These are phyloP conservation scores for Tetranychus cinnabarinus DNA, from an alignment of 1,140 invertebrate species.

Conservation along the genomic window DNA sequence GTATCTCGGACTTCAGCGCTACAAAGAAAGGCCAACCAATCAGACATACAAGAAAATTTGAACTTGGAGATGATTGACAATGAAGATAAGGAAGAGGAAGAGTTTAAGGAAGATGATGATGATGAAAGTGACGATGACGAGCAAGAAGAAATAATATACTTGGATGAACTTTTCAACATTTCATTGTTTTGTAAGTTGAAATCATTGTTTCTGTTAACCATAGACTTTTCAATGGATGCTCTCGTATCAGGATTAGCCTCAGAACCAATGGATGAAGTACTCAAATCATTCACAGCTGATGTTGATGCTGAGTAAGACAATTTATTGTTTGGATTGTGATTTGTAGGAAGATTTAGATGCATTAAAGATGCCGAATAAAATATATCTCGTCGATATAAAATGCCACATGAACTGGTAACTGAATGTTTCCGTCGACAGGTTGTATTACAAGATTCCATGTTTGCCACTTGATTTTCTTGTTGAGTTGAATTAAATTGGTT, in stretches of 20 bases:
- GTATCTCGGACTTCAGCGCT: constrained; percentile 30
- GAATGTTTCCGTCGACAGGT: background rate
- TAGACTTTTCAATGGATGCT: background rate
- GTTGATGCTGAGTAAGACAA: constrained; percentile 31
- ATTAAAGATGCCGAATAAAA: constrained; percentile 39
- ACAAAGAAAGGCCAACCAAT: constrained; percentile 10
- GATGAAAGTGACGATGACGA: background rate
- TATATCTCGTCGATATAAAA: constrained; percentile 51
- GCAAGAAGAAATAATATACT: background rate
- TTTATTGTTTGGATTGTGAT: constrained; percentile 6
- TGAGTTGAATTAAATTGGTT: too few relatives aligned
- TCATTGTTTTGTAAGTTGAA: too few relatives aligned
- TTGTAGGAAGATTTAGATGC: background rate
- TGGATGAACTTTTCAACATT: too few relatives aligned
- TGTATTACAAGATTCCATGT: too few relatives aligned
- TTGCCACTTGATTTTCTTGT: too few relatives aligned
- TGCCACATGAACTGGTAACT: constrained; percentile 9
- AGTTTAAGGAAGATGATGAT: too few relatives aligned
- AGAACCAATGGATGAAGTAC: constrained; percentile 8
- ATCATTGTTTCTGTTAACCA: too few relatives aligned
- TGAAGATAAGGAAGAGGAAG: too few relatives aligned
- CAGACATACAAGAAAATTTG: too few relatives aligned
- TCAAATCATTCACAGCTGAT: constrained; percentile 14
- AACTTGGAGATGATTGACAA: too few relatives aligned
- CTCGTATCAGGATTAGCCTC: background rate